These are phyloP conservation scores for Hydriomena furcata DNA, from an alignment of 2,888 invertebrate species.

Conservation along the genomic window DNA sequence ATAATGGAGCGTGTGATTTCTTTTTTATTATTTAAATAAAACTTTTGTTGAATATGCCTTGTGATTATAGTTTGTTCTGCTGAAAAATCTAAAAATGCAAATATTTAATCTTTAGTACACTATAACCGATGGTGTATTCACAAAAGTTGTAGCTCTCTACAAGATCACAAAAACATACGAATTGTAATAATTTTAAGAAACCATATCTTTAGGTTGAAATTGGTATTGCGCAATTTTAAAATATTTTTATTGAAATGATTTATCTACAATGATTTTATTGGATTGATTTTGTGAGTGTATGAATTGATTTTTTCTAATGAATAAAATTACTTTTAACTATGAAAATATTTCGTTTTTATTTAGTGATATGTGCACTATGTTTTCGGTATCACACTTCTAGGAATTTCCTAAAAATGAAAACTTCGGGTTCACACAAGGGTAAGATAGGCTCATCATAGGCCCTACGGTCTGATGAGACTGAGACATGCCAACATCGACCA, in stretches of 20 bases:
- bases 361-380: too few species aligned
- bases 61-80: not conserved
- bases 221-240: slow-evolving; percentile 9
- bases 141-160: slow-evolving; percentile 28
- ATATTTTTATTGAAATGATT: slow-evolving; percentile 12
- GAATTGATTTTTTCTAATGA: slow-evolving; percentile 40
- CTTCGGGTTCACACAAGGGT: too few species aligned
- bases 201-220: not conserved
- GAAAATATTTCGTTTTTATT: not conserved
- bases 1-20: slow-evolving; percentile 7
- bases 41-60: slow-evolving; percentile 7
- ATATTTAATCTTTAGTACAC: not conserved
- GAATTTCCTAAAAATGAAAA: too few species aligned
- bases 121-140: slow-evolving; percentile 9
- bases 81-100: not conserved
- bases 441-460: too few species aligned
- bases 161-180: slow-evolving; percentile 21
- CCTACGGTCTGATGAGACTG: too few species aligned
- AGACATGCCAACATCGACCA: too few species aligned
- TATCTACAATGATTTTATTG: slow-evolving; percentile 31
- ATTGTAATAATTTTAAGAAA: not conserved
- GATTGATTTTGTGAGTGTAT: slow-evolving; percentile 39
- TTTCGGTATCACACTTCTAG: too few species aligned
- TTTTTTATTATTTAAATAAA: slow-evolving; percentile 8
- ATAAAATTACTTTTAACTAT: slow-evolving; percentile 31